A percentile compares a stretch with the other conserved stretches of the same genome.
These are phyloP conservation scores for Cyprinodon tularosa DNA, from an alignment of 2,113 vertebrate genomes.

Conservation along the genomic window DNA sequence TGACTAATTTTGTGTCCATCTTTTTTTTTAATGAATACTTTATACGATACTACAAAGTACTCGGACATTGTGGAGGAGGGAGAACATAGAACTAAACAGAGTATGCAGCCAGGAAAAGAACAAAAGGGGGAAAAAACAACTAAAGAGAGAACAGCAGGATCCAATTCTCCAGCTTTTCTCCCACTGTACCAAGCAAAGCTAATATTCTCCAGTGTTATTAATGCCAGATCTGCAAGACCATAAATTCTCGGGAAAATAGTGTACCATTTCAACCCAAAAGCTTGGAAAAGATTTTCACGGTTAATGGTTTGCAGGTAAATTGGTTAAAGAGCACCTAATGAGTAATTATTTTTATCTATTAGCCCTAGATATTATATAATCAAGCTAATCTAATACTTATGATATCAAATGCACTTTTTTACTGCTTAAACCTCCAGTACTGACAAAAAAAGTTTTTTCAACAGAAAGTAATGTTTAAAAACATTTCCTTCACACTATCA, in stretches of 20 bases:
- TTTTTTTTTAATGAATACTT: constrained; percentile 8
- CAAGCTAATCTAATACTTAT: background rate
- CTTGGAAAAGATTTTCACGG: constrained; percentile 23
- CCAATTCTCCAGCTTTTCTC: constrained; percentile 4
- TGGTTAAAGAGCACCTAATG: constrained; percentile 15
- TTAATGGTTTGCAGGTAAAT: constrained; percentile 25
- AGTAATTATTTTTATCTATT: background rate
- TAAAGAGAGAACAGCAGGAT: background rate
- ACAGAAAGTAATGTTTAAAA: constrained; percentile 4
- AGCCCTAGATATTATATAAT: background rate
- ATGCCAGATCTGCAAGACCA: constrained; percentile 34
- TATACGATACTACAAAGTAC: background rate
- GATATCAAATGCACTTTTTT: background rate
- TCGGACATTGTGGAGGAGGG: background rate
- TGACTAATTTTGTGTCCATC: constrained; percentile 8
- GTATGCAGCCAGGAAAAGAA: background rate
- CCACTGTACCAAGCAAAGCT: constrained; percentile 1
- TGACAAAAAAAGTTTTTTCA: no score
- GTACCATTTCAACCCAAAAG: constrained; percentile 29
- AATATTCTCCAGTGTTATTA: constrained; percentile 40
- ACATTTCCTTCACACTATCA: background rate
- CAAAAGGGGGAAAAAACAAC: background rate
- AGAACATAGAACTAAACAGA: background rate
- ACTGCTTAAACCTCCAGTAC: background rate
- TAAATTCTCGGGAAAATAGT: constrained; percentile 49